Conservation (phyloP, 2,888 invertebrate species). For the Agrilus mali region DNA sequence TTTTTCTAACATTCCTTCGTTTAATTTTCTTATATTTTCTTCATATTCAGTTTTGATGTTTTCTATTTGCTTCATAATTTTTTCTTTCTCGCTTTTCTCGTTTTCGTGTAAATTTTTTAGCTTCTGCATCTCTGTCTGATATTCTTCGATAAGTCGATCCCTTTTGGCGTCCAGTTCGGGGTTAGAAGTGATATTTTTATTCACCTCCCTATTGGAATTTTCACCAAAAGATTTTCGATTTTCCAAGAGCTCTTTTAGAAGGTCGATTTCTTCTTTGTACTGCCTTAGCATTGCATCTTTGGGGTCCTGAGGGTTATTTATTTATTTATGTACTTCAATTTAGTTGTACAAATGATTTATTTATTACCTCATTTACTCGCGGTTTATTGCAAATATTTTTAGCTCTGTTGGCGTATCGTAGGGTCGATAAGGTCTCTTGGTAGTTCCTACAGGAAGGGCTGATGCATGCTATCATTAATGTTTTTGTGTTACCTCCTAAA, state of each 20-base stretch:
- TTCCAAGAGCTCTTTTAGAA: constrained; percentile 49
- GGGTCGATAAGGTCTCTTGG: constrained; percentile 70
- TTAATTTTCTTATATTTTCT: constrained; percentile 41
- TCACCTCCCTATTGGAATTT: constrained; percentile 11
- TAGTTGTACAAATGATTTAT: too few relatives aligned
- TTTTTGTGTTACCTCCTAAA: constrained; percentile 77
- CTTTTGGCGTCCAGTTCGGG: constrained; percentile 25
- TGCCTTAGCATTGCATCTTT: constrained; percentile 76
- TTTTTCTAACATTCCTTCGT: constrained; percentile 44
- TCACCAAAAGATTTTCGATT: constrained; percentile 21
- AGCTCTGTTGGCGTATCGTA: constrained; percentile 73
- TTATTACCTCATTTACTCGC: constrained; percentile 55
- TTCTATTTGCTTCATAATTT: constrained; percentile 32
- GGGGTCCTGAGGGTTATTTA: constrained; percentile 46
- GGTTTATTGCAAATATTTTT: constrained; percentile 81
- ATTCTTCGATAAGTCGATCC: constrained; percentile 35
- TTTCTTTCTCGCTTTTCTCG: constrained; percentile 32
- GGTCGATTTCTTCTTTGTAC: constrained; percentile 72
- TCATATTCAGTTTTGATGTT: constrained; percentile 45
- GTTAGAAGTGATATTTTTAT: constrained; percentile 13
- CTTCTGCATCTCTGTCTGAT: constrained; percentile 40
- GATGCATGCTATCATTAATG: constrained; percentile 77
- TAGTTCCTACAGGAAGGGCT: constrained; percentile 74
- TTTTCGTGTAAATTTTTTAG: constrained; percentile 30
- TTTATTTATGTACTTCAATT: not conserved